Conservation (phyloP, 1,140 invertebrate species). For the Atta cephalotes region DNA sequence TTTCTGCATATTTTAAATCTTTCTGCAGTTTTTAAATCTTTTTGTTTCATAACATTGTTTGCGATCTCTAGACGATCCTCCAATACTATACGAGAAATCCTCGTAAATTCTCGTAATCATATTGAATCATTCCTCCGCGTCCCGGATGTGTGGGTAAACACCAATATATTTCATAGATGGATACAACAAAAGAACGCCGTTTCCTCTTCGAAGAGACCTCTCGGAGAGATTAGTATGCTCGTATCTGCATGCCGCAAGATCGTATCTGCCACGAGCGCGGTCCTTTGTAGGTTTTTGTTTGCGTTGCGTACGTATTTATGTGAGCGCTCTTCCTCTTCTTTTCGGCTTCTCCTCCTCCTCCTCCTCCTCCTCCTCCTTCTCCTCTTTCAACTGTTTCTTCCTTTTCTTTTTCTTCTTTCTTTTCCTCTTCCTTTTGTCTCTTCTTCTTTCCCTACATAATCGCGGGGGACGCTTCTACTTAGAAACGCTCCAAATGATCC, state of each 20-base stretch:
- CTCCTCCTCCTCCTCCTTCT: slow-evolving; percentile 56
- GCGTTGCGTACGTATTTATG: slow-evolving; percentile 84
- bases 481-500: slow-evolving; percentile 63
- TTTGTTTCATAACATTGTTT: slow-evolving; percentile 21
- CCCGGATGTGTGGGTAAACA: slow-evolving; percentile 60
- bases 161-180: slow-evolving; percentile 76
- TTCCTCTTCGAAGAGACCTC: slow-evolving; percentile 65
- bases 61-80: slow-evolving; percentile 24
- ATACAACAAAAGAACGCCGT: slow-evolving; percentile 72
- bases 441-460: slow-evolving; percentile 46
- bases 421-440: slow-evolving; percentile 21
- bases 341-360: slow-evolving; percentile 73
- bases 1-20: neutral
- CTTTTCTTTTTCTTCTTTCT: slow-evolving; percentile 18
- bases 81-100: slow-evolving; percentile 60
- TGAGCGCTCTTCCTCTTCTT: slow-evolving; percentile 78
- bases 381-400: slow-evolving; percentile 22
- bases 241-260: slow-evolving; percentile 85
- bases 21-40: slow-evolving; percentile 26
- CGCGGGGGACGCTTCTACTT: slow-evolving; percentile 60
- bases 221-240: slow-evolving; percentile 83
- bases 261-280: slow-evolving; percentile 84
- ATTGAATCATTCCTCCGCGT: slow-evolving; percentile 73
- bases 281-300: slow-evolving; percentile 84
- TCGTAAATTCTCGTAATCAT: slow-evolving; percentile 65